Conservation (phyloP, 2,113 vertebrate genomes). For the Silurus asotus region DNA sequence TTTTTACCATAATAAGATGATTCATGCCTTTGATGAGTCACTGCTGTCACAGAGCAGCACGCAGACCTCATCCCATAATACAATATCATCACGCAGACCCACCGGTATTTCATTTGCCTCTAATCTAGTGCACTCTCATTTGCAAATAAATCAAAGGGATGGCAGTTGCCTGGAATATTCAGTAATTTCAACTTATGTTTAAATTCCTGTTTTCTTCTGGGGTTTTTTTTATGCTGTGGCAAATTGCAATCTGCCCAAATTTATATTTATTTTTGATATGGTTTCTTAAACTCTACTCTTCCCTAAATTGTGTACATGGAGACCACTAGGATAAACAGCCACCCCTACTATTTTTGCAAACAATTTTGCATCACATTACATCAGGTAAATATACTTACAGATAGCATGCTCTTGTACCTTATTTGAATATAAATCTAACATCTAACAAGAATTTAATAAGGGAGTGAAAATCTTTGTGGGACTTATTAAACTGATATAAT, state of each 20-base stretch:
- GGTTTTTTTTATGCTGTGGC: background rate
- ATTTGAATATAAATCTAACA: background rate
- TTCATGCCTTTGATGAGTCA: slow-evolving; percentile 45
- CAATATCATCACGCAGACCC: slow-evolving; percentile 12
- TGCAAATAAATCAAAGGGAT: background rate
- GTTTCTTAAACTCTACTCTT: background rate
- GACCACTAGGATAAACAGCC: background rate
- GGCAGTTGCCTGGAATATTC: background rate
- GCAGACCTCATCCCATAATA: slow-evolving; percentile 23
- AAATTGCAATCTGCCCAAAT: background rate
- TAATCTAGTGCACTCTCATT: background rate
- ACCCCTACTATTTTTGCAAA: background rate
- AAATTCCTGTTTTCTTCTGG: background rate
- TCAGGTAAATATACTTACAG: background rate
- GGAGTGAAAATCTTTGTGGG: background rate
- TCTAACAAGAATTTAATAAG: background rate
- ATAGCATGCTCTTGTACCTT: background rate
- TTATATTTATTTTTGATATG: background rate
- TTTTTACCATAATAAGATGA: slow-evolving; percentile 36
- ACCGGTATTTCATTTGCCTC: background rate
- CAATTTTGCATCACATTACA: background rate
- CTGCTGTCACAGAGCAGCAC: slow-evolving; percentile 29
- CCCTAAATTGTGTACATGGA: background rate
- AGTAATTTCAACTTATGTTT: background rate
- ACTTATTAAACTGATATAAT: background rate